A percentile compares a stretch with the other conserved stretches of the same genome.
Evolutionary conservation across 2,888 invertebrate genomes (phyloP).

Genomic region (Tortricodes alternella): DNA sequence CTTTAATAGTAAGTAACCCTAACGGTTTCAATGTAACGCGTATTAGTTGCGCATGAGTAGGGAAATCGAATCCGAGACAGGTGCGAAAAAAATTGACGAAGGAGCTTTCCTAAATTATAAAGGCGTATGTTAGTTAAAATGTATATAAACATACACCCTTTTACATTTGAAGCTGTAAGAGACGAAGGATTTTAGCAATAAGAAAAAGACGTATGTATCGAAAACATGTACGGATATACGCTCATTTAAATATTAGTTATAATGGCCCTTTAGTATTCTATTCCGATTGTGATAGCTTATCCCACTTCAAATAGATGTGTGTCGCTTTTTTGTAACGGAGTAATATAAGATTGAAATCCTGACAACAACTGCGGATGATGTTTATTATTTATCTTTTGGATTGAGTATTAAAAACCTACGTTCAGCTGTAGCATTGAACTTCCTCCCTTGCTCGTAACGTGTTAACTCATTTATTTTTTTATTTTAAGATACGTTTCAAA

Average conservation of each 20-base stretch:
- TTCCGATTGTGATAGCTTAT: conserved; percentile 11
- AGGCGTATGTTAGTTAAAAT: not conserved
- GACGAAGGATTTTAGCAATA: no score
- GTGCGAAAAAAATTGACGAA: conserved; percentile 32
- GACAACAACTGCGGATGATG: no score
- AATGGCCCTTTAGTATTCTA: not conserved
- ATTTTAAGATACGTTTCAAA: not conserved
- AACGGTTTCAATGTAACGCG: conserved; percentile 42
- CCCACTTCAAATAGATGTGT: not conserved
- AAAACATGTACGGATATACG: not conserved
- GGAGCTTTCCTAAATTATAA: not conserved
- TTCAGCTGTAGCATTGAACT: not conserved
- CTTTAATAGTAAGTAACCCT: conserved; percentile 42
- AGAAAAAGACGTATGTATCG: not conserved
- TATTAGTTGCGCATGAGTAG: conserved; percentile 44
- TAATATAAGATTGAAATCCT: no score
- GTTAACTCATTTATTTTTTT: no score
- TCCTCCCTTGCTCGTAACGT: not conserved
- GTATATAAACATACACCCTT: not conserved
- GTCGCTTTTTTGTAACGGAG: not conserved
- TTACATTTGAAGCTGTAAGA: not conserved
- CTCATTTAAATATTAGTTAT: not conserved
- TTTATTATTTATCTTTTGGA: no score
- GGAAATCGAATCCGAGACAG: conserved; percentile 31
- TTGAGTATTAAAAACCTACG: not conserved